Base-by-base conservation (phyloP, 2,113 vertebrate species). In the Salvelinus sp. region DNA sequence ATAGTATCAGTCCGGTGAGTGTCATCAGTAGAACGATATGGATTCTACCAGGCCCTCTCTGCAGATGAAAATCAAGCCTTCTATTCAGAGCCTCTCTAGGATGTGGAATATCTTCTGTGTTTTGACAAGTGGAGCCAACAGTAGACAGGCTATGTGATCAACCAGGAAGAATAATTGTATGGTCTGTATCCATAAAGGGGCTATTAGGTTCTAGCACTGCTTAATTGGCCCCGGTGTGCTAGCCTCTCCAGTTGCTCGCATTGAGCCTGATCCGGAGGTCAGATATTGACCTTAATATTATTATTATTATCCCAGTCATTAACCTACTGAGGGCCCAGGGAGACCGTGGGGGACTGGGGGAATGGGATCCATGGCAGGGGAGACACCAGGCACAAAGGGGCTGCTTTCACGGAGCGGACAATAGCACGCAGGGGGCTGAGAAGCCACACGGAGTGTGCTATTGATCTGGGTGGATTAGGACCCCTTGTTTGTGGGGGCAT, bases 381-480 rank as follows among this genome's bases (percentile, higher is more conserved):
- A 75, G 69, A 76, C 79, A 72, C 72, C 33, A 77, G 82, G 47
- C 76, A 84, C 77, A 84, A 79, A 83, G 65, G 70, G 73, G 67
- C 69, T 66, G 75, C 80, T 82, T 86, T 91, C 86, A 82, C 72
- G 16, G 77, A 73, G 72, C 74, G 80, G 87, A 86, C 87, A 74
- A 82, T 78, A 82, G 83, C 69, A 74, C 20, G 27, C 73, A 75
- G 74, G 73, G 82, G 69, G 70, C 75, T 47, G 65, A 50, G 25
- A 79, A 83, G 81, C 79, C 74, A 70, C 81, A 78, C 79, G 68
- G 79, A 88, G 87, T 79, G 84, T 78, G 77, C 86, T 89, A 93
- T 93, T 92, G 93, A 93, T 93, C 92, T 87, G 67, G 85, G 87
- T 88, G 92, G 92, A 93, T 94, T 93, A 93, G 88, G 85, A 89